Conservation (phyloP, 2,888 invertebrate species). For the Oxytorus armatus region DNA sequence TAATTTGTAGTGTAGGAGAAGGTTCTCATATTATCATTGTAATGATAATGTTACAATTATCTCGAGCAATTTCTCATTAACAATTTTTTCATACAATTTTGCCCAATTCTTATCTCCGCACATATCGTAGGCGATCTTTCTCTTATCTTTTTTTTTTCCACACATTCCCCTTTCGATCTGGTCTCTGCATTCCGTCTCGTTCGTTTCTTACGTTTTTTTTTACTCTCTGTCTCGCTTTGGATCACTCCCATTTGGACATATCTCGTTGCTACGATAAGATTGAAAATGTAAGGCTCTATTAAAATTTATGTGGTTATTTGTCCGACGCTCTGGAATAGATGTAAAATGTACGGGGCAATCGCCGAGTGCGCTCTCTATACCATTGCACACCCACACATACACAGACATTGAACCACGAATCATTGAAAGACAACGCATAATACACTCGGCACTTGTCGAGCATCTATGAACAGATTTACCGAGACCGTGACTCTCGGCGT, state of each 20-base stretch:
- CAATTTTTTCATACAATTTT: no score
- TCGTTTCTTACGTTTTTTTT: not conserved
- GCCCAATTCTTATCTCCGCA: no score
- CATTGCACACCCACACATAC: not conserved
- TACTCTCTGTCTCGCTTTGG: slow-evolving; percentile 1
- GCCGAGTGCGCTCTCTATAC: slow-evolving; percentile 11
- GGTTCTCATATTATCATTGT: no score
- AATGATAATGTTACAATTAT: no score
- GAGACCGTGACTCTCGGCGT: slow-evolving; percentile 34
- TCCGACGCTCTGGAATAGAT: slow-evolving; percentile 54
- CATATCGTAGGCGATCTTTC: no score
- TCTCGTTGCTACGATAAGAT: slow-evolving; percentile 72
- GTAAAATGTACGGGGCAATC: slow-evolving; percentile 1
- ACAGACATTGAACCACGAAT: not conserved
- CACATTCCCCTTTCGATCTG: not conserved
- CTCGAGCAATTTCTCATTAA: no score
- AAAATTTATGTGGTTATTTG: slow-evolving; percentile 77
- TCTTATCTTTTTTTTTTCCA: not conserved
- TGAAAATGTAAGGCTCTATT: slow-evolving; percentile 75
- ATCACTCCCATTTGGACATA: slow-evolving; percentile 29
- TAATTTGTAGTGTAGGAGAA: no score
- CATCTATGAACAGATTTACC: slow-evolving; percentile 38
- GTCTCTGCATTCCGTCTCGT: not conserved
- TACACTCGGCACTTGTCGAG: slow-evolving; percentile 9
- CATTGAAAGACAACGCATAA: slow-evolving; percentile 13